These are phyloP conservation scores for Cirrhinus mrigala DNA, from an alignment of 2,797 vertebrate genomes.

Conservation along the genomic window DNA sequence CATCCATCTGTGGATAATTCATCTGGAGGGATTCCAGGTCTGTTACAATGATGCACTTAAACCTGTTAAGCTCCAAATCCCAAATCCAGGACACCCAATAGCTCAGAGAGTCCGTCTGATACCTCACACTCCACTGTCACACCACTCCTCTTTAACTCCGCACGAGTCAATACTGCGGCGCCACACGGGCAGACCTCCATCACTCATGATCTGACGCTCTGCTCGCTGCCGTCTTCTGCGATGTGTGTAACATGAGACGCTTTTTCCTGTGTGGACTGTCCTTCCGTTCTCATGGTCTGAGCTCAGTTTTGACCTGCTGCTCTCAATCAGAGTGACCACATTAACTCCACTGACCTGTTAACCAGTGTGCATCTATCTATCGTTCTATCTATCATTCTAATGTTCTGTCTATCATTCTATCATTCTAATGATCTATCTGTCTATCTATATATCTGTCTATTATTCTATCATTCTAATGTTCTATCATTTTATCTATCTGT, in stretches of 20 bases:
- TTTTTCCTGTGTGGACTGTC: background rate
- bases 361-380: background rate
- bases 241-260: background rate
- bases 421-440: background rate
- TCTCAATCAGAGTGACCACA: background rate
- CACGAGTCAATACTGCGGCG: constrained; percentile 51
- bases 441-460: background rate
- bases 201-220: constrained; percentile 45
- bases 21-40: constrained; percentile 35
- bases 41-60: constrained; percentile 37
- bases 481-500: background rate
- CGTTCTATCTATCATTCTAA: background rate
- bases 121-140: constrained; percentile 38
- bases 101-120: constrained; percentile 18
- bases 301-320: background rate
- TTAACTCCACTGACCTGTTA: background rate
- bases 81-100: constrained; percentile 41
- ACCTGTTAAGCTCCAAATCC: constrained; percentile 38
- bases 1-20: constrained; percentile 35
- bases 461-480: background rate
- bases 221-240: background rate
- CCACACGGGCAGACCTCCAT: constrained; percentile 41
- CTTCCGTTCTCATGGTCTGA: constrained; percentile 10
- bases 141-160: constrained; percentile 7
- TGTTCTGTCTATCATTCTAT: background rate